Evolutionary conservation across 1,140 invertebrate species (phyloP).

Genomic region (Brachystomella parvula): DNA sequence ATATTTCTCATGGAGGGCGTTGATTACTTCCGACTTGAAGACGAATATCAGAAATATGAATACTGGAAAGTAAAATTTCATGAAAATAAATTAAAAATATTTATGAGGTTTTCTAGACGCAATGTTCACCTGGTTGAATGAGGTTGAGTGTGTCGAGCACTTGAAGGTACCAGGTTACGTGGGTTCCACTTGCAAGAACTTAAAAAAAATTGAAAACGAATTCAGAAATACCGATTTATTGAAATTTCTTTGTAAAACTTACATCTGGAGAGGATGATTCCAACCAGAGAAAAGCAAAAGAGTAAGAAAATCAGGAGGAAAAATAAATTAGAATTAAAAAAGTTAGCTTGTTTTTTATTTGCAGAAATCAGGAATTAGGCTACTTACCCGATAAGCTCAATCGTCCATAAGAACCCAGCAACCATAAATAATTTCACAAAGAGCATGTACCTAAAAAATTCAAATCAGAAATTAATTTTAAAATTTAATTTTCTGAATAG

Average conservation of each 20-base stretch:
- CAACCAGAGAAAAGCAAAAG: no score
- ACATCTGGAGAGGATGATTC: neutral
- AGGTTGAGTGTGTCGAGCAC: conserved; percentile 3
- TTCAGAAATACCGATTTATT: neutral
- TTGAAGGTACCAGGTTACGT: neutral
- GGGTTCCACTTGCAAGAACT: conserved; percentile 1
- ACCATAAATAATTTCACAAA: neutral
- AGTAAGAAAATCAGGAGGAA: neutral
- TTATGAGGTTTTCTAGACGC: no score
- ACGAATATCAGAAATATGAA: conserved; percentile 3
- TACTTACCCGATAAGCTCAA: neutral
- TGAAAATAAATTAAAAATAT: no score
- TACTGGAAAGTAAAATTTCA: no score
- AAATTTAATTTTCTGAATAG: neutral
- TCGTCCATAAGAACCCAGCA: neutral
- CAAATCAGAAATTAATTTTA: neutral
- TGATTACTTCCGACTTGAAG: neutral
- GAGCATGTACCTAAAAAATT: neutral
- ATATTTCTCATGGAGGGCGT: conserved; percentile 1
- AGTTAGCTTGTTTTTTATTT: neutral
- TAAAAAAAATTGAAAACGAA: neutral
- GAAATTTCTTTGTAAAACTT: neutral
- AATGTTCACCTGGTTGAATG: no score
- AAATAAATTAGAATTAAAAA: neutral
- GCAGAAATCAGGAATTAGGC: neutral